phyloP scores from a whole-genome alignment of 1,140 invertebrate genomes.

The Cyclargus thomasi region DNA sequence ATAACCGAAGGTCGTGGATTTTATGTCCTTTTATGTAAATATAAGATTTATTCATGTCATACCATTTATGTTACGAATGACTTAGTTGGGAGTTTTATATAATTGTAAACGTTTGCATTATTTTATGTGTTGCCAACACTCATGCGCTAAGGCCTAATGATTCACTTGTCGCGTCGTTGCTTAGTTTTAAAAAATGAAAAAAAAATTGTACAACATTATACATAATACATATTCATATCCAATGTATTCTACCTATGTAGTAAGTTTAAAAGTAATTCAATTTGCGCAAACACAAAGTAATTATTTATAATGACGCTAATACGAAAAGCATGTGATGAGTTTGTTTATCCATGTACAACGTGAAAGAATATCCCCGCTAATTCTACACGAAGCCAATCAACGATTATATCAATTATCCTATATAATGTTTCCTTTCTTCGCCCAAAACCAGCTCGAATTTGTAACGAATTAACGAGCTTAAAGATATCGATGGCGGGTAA shows the following conservation, averaged over 20 bases:
- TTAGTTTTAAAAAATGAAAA: too few relatives aligned
- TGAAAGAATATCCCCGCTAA: conserved; percentile 13
- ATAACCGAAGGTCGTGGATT: conserved; percentile 9
- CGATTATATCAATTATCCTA: conserved; percentile 17
- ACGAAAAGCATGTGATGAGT: conserved; percentile 9
- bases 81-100: too few relatives aligned
- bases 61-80: not conserved
- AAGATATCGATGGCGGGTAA: conserved; percentile 26
- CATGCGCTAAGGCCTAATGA: too few relatives aligned
- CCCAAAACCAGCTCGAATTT: conserved; percentile 24
- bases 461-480: conserved; percentile 27
- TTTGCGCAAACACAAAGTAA: not conserved
- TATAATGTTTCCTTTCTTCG: conserved; percentile 20
- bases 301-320: not conserved
- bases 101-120: too few relatives aligned
- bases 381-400: conserved; percentile 15
- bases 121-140: too few relatives aligned
- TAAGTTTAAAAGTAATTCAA: not conserved
- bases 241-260: too few relatives aligned
- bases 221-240: too few relatives aligned
- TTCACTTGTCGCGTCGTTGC: too few relatives aligned
- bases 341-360: conserved; percentile 12
- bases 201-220: too few relatives aligned
- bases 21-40: conserved; percentile 12
- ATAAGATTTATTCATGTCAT: conserved; percentile 12